Conservation (phyloP, 2,797 vertebrate genomes). For the Capromys pilorides region DNA sequence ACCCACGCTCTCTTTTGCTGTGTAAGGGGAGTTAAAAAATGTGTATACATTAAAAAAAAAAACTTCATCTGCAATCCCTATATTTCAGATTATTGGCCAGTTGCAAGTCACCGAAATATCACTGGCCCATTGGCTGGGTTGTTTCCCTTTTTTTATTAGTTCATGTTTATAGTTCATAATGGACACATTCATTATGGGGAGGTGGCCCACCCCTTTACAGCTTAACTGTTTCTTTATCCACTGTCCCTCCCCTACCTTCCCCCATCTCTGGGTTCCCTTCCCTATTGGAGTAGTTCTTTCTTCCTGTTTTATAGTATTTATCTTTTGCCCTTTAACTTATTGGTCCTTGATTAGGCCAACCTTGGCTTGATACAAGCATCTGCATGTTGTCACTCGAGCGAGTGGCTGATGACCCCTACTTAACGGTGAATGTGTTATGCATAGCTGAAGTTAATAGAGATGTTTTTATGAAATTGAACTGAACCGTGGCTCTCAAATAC, state of each 20-base stretch:
- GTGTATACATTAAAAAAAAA: too few relatives aligned
- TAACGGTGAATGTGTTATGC: neutral
- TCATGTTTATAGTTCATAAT: neutral
- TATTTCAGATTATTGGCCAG: neutral
- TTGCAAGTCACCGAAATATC: neutral
- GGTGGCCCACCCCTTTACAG: neutral
- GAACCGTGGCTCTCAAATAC: neutral
- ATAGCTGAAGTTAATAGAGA: neutral
- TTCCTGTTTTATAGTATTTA: neutral
- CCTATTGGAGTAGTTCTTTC: neutral
- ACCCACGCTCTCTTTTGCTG: rapidly evolving
- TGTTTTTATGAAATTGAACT: neutral
- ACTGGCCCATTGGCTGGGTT: neutral
- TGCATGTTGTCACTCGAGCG: neutral
- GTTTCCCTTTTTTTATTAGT: neutral
- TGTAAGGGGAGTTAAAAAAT: neutral
- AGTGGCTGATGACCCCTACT: neutral
- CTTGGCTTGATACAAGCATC: neutral
- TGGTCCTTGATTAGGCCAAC: neutral
- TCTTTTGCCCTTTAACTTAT: neutral
- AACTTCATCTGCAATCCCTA: neutral
- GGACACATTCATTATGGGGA: neutral
- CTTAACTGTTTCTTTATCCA: neutral
- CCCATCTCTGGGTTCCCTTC: neutral
- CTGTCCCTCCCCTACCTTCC: neutral